phyloP scores from a whole-genome alignment of 30 jellyfish, hydroid and myxozoan species.

The Rhopilema esculentum region DNA sequence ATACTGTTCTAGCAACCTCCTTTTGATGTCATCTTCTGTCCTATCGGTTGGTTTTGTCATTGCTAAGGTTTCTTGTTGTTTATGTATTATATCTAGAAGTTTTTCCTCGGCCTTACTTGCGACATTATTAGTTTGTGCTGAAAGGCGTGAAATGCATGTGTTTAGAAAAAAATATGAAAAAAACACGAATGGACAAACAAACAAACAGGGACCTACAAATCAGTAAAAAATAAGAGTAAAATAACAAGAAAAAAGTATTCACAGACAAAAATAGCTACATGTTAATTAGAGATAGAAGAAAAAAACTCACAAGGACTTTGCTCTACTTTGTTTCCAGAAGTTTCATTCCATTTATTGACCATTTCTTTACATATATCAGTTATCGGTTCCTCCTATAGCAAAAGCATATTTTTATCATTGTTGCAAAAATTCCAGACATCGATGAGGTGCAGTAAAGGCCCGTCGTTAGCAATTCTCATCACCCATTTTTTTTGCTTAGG shows the following conservation, averaged over 20 bases:
- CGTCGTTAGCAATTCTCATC: no score
- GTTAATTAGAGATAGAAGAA: no score
- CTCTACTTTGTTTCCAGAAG: neutral
- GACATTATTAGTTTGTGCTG: neutral
- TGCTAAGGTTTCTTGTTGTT: conserved; percentile 59
- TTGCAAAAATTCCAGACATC: neutral
- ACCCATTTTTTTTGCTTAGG: no score
- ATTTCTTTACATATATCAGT: conserved; percentile 46
- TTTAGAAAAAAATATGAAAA: no score
- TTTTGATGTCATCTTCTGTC: conserved; percentile 58
- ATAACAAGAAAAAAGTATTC: no score
- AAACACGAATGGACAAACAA: neutral
- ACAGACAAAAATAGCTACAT: no score
- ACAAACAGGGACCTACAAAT: no score
- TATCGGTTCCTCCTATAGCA: conserved; percentile 61
- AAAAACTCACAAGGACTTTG: neutral
- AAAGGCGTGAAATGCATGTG: neutral
- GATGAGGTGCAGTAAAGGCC: neutral
- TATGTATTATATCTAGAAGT: conserved; percentile 58
- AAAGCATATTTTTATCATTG: neutral
- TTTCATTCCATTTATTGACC: conserved; percentile 43
- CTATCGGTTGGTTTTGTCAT: conserved; percentile 32
- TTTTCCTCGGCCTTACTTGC: conserved; percentile 43
- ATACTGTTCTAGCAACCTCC: conserved; percentile 66
- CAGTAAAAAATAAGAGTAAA: no score